These are phyloP conservation scores for Tigriopus japonicus DNA, from an alignment of 1,140 invertebrate species.

Conservation along the genomic window DNA sequence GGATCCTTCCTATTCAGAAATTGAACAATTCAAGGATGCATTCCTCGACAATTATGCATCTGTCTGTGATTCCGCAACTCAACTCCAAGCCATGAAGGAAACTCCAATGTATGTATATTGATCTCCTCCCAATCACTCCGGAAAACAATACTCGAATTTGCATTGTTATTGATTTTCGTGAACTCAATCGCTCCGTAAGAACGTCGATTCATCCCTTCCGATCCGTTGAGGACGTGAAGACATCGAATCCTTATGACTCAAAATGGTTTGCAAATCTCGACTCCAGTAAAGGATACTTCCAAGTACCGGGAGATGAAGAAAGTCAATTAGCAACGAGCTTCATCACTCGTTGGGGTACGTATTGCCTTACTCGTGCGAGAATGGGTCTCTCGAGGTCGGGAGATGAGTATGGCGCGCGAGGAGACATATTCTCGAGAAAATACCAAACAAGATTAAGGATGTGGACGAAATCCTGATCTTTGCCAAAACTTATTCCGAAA, in stretches of 20 bases:
- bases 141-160: neutral
- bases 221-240: slow-evolving; percentile 18
- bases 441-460: slow-evolving; percentile 8
- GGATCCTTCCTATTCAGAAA: too few relatives aligned
- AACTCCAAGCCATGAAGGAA: neutral
- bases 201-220: slow-evolving; percentile 20
- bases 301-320: slow-evolving; percentile 19
- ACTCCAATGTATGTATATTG: neutral
- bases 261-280: slow-evolving; percentile 19
- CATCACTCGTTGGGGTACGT: slow-evolving; percentile 20
- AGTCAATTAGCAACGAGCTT: slow-evolving; percentile 20
- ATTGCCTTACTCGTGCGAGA: slow-evolving; percentile 16
- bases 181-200: slow-evolving; percentile 21
- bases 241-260: slow-evolving; percentile 1
- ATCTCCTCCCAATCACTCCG: neutral
- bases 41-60: too few relatives aligned
- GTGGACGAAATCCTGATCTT: slow-evolving; percentile 16
- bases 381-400: slow-evolving; percentile 16
- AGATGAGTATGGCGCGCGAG: slow-evolving; percentile 19
- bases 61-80: too few relatives aligned
- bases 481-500: neutral
- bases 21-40: too few relatives aligned
- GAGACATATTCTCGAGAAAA: slow-evolving; percentile 17
- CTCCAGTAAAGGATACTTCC: slow-evolving; percentile 23
- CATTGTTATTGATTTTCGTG: slow-evolving; percentile 24